Evolutionary conservation across 2,113 vertebrate genomes (phyloP).

Genomic region (Trinectes maculatus): DNA sequence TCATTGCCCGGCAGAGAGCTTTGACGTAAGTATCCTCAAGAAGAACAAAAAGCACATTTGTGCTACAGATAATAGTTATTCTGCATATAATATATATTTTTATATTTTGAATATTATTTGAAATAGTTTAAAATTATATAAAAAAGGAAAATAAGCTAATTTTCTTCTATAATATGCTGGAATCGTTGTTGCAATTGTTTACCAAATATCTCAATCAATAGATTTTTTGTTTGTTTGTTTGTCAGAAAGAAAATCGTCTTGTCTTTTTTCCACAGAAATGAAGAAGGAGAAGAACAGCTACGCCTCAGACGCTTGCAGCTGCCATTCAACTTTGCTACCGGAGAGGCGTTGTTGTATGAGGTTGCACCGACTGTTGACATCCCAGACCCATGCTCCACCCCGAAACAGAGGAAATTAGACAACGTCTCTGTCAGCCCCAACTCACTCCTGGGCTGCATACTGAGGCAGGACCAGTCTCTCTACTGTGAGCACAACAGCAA

Average conservation of each 20-base stretch:
- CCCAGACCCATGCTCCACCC: slow-evolving; percentile 38
- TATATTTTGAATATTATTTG: no score
- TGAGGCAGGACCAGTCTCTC: slow-evolving; percentile 78
- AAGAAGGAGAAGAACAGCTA: slow-evolving; percentile 87
- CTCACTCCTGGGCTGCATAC: slow-evolving; percentile 80
- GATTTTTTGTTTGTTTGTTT: no score
- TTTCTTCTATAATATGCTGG: no score
- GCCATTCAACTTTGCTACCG: slow-evolving; percentile 82
- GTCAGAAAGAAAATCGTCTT: background rate
- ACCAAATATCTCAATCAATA: no score
- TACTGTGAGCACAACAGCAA: slow-evolving; percentile 69
- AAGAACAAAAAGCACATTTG: background rate
- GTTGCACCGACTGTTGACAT: slow-evolving; percentile 50
- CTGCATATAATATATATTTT: no score
- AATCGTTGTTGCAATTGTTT: no score
- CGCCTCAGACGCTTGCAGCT: slow-evolving; percentile 79
- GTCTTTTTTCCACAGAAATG: slow-evolving; percentile 70
- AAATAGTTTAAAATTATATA: no score
- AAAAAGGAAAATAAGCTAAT: no score
- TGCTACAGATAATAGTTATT: no score
- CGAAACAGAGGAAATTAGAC: slow-evolving; percentile 48
- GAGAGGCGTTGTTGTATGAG: slow-evolving; percentile 83
- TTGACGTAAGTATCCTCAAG: slow-evolving; percentile 78
- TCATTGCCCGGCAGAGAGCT: slow-evolving; percentile 79
- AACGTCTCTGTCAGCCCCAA: slow-evolving; percentile 45